These are phyloP conservation scores for Gastrophryne carolinensis DNA, from an alignment of 2,797 vertebrate genomes.

Conservation along the genomic window DNA sequence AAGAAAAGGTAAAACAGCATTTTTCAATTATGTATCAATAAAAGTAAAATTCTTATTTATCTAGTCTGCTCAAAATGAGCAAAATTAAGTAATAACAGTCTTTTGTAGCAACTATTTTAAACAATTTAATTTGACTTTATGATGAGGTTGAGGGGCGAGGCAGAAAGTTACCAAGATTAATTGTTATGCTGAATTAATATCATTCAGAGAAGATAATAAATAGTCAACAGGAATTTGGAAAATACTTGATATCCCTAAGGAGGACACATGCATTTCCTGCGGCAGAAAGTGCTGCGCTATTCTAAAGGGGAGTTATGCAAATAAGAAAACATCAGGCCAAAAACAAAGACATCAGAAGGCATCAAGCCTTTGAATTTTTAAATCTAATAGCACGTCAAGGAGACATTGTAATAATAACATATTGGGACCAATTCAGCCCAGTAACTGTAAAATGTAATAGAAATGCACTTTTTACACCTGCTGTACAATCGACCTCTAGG, in stretches of 20 bases:
- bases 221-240: conserved; percentile 4
- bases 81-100: background rate
- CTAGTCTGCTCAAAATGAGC: background rate
- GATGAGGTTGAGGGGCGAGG: background rate
- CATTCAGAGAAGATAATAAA: conserved; percentile 10
- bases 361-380: background rate
- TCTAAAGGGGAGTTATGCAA: background rate
- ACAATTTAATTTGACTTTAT: background rate
- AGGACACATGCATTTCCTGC: background rate
- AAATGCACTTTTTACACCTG: no score
- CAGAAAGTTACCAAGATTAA: background rate
- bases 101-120: background rate
- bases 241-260: background rate
- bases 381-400: background rate
- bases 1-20: no score
- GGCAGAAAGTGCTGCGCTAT: background rate
- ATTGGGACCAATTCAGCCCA: no score
- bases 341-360: conserved; percentile 9
- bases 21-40: background rate
- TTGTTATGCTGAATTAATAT: conserved; percentile 6
- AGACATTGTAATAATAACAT: background rate
- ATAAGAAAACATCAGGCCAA: background rate
- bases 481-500: no score
- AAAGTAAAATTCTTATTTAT: background rate
- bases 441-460: no score